Conservation (phyloP, 2,888 invertebrate genomes). For the Latrodectus hesperus region DNA sequence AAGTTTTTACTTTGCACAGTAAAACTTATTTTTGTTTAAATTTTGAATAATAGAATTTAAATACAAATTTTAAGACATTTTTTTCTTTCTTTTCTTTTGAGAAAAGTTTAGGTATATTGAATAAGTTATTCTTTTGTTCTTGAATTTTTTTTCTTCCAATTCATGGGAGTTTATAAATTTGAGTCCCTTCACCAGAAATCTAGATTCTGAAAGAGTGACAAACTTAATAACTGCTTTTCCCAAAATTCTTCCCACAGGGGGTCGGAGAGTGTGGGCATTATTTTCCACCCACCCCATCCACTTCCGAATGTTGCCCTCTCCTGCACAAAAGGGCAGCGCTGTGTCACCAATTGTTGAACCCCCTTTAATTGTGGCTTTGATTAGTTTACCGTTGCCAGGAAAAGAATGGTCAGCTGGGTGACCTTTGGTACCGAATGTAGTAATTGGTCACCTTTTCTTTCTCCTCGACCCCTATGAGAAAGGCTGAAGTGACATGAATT, state of each 20-base stretch:
- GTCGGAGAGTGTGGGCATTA: slow-evolving; percentile 48
- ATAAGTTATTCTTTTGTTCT: too few species aligned
- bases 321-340: slow-evolving; percentile 45
- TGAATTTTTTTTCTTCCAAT: too few species aligned
- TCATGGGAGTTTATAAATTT: too few species aligned
- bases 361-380: slow-evolving; percentile 60
- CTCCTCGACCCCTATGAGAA: slow-evolving; percentile 5
- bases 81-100: too few species aligned
- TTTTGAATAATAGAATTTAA: too few species aligned
- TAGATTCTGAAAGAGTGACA: too few species aligned
- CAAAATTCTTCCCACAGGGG: slow-evolving; percentile 4
- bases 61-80: too few species aligned
- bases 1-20: too few species aligned
- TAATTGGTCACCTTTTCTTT: slow-evolving; percentile 52
- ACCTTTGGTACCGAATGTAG: slow-evolving; percentile 18
- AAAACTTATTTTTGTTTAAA: too few species aligned
- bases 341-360: slow-evolving; percentile 27
- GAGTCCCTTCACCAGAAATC: too few species aligned
- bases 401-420: slow-evolving; percentile 11
- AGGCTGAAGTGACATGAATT: slow-evolving; percentile 32
- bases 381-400: slow-evolving; percentile 49
- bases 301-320: neutral
- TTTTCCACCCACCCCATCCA: slow-evolving; percentile 16
- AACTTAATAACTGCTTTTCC: neutral
- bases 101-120: too few species aligned